Evolutionary conservation across 2,113 vertebrate species (phyloP).

Genomic region (Macroglossus sobrinus): DNA sequence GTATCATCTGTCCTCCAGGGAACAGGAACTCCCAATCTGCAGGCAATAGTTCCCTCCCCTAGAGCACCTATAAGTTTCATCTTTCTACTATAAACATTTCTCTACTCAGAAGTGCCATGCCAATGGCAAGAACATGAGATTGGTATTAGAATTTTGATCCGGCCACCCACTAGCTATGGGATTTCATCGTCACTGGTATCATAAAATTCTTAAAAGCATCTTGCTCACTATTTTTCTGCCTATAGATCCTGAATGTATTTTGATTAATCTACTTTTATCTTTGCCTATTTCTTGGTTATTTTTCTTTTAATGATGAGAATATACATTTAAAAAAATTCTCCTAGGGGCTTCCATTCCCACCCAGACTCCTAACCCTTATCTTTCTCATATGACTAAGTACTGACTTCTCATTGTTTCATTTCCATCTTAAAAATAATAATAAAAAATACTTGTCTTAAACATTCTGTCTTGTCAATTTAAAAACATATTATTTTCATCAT

Average conservation of each 20-base stretch:
- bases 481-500: background rate
- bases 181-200: background rate
- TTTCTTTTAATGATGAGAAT: background rate
- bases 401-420: background rate
- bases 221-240: background rate
- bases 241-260: background rate
- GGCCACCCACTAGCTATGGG: background rate
- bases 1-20: background rate
- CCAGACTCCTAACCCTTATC: background rate
- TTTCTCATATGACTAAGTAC: background rate
- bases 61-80: background rate
- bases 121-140: background rate
- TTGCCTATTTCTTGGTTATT: background rate
- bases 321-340: background rate
- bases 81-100: background rate
- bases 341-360: background rate
- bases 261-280: background rate
- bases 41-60: background rate
- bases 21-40: background rate
- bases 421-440: background rate
- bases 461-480: background rate
- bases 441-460: background rate
- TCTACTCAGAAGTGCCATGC: background rate
- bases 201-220: background rate
- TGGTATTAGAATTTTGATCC: background rate